These are phyloP conservation scores for Monoplex corrugatus DNA, from an alignment of 2,888 invertebrate species.

Conservation along the genomic window DNA sequence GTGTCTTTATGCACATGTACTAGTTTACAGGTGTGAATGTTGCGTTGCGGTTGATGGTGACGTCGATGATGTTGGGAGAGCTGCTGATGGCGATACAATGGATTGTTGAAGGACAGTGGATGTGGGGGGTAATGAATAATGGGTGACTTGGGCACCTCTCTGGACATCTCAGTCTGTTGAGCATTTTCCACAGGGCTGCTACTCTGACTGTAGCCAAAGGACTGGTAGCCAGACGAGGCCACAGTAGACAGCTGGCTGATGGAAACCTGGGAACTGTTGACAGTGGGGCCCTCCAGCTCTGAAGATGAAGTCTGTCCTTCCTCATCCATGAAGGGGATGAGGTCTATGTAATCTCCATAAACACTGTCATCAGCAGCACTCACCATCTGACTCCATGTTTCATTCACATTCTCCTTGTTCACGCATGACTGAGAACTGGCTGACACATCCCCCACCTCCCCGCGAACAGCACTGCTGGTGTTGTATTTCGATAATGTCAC, in stretches of 20 bases:
- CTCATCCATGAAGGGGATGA: constrained; percentile 83
- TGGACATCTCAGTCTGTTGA: constrained; percentile 35
- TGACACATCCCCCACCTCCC: constrained; percentile 68
- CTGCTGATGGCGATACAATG: constrained; percentile 86
- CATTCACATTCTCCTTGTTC: constrained; percentile 62
- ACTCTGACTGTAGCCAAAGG: constrained; percentile 91
- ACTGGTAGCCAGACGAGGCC: constrained; percentile 91
- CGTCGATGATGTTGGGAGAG: constrained; percentile 47
- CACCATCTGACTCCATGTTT: constrained; percentile 77
- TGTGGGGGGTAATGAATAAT: constrained; percentile 67
- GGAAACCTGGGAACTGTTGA: constrained; percentile 85
- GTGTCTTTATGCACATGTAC: not conserved
- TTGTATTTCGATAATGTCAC: constrained; percentile 14
- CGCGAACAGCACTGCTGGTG: not conserved
- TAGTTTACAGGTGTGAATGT: constrained; percentile 1
- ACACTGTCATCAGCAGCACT: constrained; percentile 84
- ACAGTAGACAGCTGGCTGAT: constrained; percentile 86
- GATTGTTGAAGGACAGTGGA: constrained; percentile 90
- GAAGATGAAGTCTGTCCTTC: constrained; percentile 78
- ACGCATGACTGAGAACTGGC: constrained; percentile 59
- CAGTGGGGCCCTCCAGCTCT: constrained; percentile 73
- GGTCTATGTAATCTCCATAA: constrained; percentile 78
- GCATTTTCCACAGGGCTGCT: constrained; percentile 32
- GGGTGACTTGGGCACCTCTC: constrained; percentile 67
- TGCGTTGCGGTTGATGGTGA: constrained; percentile 4